Conservation (phyloP, 2,888 invertebrate genomes). For the Germaria angustata region DNA sequence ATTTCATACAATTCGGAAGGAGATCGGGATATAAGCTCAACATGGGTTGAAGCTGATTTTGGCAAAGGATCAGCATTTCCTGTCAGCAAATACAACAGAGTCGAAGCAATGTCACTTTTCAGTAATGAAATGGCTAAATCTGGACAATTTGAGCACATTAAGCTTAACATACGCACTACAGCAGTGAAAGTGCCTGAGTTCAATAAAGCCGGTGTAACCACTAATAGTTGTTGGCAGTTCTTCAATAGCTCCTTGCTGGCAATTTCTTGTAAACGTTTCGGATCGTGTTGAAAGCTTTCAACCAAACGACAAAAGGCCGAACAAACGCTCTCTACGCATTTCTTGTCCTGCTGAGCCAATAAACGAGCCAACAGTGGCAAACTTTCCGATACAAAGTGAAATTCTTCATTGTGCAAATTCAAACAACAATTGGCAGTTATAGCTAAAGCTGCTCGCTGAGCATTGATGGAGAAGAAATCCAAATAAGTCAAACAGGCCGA, state of each 20-base stretch:
- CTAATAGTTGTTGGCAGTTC: constrained; percentile 94
- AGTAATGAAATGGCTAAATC: constrained; percentile 94
- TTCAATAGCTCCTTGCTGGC: constrained; percentile 92
- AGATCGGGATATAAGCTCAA: constrained; percentile 93
- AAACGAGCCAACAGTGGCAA: constrained; percentile 90
- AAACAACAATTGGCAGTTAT: constrained; percentile 99
- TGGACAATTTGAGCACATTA: constrained; percentile 97
- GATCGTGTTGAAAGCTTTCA: constrained; percentile 96
- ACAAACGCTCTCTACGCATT: constrained; percentile 98
- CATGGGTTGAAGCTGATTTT: constrained; percentile 80
- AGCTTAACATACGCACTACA: constrained; percentile 96
- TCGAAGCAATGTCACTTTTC: constrained; percentile 97
- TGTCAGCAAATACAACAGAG: constrained; percentile 95
- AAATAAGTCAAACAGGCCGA: constrained; percentile 97
- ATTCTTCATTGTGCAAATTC: constrained; percentile 95
- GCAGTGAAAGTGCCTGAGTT: constrained; percentile 97
- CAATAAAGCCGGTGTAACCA: constrained; percentile 96
- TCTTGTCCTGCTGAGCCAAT: constrained; percentile 94
- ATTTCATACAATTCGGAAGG: constrained; percentile 99
- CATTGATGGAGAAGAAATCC: constrained; percentile 99
- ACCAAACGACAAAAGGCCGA: constrained; percentile 97
- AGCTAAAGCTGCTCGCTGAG: constrained; percentile 96
- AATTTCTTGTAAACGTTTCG: constrained; percentile 94
- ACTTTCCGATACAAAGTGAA: constrained; percentile 94
- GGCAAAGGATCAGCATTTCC: constrained; percentile 86